Evolutionary conservation across 2,888 invertebrate genomes (phyloP), one percentile per base, ranked within the genome.

Genomic region (Lypha dubia): DNA sequence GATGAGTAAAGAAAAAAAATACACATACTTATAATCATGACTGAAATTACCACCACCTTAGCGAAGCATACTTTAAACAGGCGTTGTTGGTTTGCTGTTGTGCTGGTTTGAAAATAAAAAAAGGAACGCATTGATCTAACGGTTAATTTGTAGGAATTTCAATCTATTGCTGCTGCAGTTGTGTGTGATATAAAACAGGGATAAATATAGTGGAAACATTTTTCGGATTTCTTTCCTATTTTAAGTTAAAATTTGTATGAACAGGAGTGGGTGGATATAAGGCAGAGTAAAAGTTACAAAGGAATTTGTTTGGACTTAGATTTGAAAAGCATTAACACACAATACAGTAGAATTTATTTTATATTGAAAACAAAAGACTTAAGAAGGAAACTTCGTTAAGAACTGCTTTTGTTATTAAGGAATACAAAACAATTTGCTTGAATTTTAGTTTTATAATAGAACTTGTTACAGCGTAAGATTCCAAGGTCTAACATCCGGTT

Each of bases 121-220:
- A 58, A 46, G 11, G 20, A 80, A 68, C 76, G 68, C 68, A 73
- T 62, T 56, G 62, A 15, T 44, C 49, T 84, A 84, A 80, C 80
- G 84, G 80, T 80, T 73, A 68, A 13, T 38, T 35, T 46, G 35
- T 7, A 67, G 68, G 80, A 74, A 80, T 80, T 80, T 68, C 53
- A 15, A 44, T 35, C 32, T 70, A 7, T 65, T 32, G 28, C 51
- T 41, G 35, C 9, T 53, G 67, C 20, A 63, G 20, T 62, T 46
- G 38, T 77, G 28, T 60, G 49, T 63, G 65, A 67, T 58, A 28
- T 67, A 8, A 74, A 62, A 46, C 67, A 53, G 32, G 60, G 35
- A 67, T 60, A 32, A 60, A 80, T 51, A 53, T 60, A 74, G 80
- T 1, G 15, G 51, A 67, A n/a, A 51, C 41, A 17, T 41, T 68